Percentiles rank a stretch among this genome's conserved stretches.
Conservation (phyloP, 1,140 invertebrate genomes). For the Drosophila orosa region DNA sequence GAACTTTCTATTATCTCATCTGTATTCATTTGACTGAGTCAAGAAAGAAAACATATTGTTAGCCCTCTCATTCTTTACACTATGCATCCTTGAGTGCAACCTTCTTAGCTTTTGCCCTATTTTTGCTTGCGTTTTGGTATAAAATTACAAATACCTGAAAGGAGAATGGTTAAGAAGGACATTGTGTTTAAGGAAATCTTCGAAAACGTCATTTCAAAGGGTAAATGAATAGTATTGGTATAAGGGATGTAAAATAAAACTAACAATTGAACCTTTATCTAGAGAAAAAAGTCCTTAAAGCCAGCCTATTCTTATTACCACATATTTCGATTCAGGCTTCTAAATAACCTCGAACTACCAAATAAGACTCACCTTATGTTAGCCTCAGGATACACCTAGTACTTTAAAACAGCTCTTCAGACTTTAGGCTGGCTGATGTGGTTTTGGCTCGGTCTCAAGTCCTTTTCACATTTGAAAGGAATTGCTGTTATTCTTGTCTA, state of each 20-base stretch:
- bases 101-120: not conserved
- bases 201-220: not conserved
- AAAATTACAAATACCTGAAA: not conserved
- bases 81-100: not conserved
- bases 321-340: not conserved
- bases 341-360: not conserved
- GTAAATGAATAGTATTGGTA: not conserved
- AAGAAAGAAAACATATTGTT: not conserved
- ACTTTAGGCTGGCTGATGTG: not conserved
- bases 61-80: not conserved
- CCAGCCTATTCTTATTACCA: not conserved
- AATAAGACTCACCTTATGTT: not conserved
- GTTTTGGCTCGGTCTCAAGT: slow-evolving; percentile 13
- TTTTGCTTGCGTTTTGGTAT: not conserved
- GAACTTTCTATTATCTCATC: not conserved
- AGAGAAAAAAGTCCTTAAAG: not conserved
- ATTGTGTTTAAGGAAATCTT: not conserved
- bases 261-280: not conserved
- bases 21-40: not conserved
- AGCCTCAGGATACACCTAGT: not conserved
- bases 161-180: not conserved
- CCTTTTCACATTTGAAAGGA: slow-evolving; percentile 8
- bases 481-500: slow-evolving; percentile 42
- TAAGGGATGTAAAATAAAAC: not conserved
- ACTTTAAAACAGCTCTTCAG: not conserved